Conservation (phyloP, 2,113 vertebrate genomes). For the Miniopterus natalensis region DNA sequence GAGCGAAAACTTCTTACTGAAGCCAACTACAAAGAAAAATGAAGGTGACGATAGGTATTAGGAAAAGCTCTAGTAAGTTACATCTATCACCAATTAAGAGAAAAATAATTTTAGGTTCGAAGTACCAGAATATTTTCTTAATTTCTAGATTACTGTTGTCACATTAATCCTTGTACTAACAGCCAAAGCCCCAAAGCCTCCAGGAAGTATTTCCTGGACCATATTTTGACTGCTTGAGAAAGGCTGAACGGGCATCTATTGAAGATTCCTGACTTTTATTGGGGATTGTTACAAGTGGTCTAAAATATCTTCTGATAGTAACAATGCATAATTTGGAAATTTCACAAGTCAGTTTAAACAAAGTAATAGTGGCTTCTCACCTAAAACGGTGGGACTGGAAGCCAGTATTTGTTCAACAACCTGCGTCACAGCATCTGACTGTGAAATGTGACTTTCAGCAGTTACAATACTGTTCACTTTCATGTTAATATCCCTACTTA, state of each 20-base stretch:
- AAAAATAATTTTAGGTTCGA: slow-evolving; percentile 19
- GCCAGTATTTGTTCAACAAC: background rate
- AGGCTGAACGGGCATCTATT: background rate
- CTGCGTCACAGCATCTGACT: background rate
- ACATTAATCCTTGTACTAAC: rapidly evolving
- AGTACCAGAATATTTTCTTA: background rate
- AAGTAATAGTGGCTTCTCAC: background rate
- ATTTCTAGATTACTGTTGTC: background rate
- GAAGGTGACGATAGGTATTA: background rate
- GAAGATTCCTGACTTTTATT: background rate
- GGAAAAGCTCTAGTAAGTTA: background rate
- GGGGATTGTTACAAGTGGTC: background rate
- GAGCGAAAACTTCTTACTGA: background rate
- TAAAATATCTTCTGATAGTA: background rate
- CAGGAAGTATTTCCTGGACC: background rate
- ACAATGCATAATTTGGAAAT: background rate
- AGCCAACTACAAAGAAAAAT: background rate
- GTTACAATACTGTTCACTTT: background rate
- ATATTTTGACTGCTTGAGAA: background rate
- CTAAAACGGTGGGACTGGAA: background rate
- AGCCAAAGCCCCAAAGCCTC: background rate
- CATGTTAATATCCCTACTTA: background rate
- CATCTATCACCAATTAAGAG: background rate
- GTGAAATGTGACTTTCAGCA: background rate
- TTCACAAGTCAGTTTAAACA: background rate